A percentile compares a stretch with the other conserved stretches of the same genome.
Evolutionary conservation across 1,140 invertebrate species (phyloP).

Genomic region (Lanistes nyassanus): DNA sequence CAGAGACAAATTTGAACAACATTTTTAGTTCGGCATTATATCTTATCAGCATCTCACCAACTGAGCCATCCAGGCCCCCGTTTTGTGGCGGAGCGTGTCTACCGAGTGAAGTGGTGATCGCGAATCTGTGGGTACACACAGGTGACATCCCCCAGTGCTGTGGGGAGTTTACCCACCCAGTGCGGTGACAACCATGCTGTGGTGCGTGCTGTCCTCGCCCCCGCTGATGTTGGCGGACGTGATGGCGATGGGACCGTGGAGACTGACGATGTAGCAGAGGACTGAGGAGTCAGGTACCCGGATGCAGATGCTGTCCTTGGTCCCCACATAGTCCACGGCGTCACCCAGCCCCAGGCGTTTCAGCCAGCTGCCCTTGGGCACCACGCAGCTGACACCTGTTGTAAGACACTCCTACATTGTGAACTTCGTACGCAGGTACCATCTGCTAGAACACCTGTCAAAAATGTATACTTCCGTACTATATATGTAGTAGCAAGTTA

Average conservation of each 20-base stretch:
- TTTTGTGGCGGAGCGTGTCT: too few species aligned
- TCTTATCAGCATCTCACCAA: too few species aligned
- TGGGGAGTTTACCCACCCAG: constrained; percentile 37
- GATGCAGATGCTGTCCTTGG: constrained; percentile 49
- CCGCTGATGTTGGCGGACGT: constrained; percentile 55
- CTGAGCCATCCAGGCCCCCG: too few species aligned
- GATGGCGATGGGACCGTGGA: constrained; percentile 49
- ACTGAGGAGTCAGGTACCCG: constrained; percentile 50
- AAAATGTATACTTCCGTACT: too few species aligned
- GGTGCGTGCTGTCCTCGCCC: constrained; percentile 51
- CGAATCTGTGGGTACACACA: too few species aligned
- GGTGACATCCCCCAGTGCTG: too few species aligned
- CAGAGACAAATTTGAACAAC: background rate
- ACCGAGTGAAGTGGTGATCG: too few species aligned
- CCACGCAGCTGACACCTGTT: constrained; percentile 47
- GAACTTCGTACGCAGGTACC: too few species aligned
- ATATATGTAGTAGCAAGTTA: too few species aligned
- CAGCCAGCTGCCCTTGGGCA: constrained; percentile 52
- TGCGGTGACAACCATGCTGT: constrained; percentile 46
- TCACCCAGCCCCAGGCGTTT: constrained; percentile 45
- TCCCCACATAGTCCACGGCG: constrained; percentile 42
- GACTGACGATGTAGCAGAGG: constrained; percentile 46
- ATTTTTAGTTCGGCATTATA: too few species aligned
- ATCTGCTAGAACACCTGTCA: too few species aligned
- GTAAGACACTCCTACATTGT: too few species aligned